Percentiles rank a stretch among this genome's conserved stretches.
These are phyloP conservation scores for Parnassius orleans DNA, from an alignment of 2,888 invertebrate genomes.

Conservation along the genomic window DNA sequence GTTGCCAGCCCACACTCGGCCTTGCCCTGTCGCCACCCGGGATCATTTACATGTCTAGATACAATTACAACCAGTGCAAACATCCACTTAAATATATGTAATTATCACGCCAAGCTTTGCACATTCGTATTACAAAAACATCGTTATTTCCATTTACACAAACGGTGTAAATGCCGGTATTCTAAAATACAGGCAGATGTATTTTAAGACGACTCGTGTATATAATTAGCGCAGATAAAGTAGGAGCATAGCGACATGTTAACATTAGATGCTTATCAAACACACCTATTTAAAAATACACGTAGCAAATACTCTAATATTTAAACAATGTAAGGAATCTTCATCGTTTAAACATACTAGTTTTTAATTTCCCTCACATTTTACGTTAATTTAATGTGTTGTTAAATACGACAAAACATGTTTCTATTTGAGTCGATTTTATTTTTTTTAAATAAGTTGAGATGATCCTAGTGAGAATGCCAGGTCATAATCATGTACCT, in stretches of 20 bases:
- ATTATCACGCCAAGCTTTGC: constrained; percentile 9
- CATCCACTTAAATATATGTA: constrained; percentile 4
- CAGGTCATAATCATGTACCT: too few relatives aligned
- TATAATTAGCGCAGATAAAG: constrained; percentile 18
- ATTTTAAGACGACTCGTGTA: constrained; percentile 21
- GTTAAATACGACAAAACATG: constrained; percentile 18
- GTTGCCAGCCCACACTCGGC: constrained; percentile 59
- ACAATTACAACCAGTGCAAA: constrained; percentile 48
- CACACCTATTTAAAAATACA: constrained; percentile 1
- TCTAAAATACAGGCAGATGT: constrained; percentile 16
- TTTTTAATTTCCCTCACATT: background rate
- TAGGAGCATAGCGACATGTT: constrained; percentile 14
- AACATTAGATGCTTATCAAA: constrained; percentile 11
- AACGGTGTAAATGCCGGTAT: constrained; percentile 12
- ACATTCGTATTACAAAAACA: constrained; percentile 6
- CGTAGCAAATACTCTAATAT: background rate
- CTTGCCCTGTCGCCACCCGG: constrained; percentile 60
- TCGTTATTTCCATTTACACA: constrained; percentile 2
- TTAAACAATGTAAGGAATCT: background rate
- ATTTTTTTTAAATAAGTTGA: background rate
- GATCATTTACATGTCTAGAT: constrained; percentile 70
- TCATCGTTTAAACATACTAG: background rate
- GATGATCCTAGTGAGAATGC: too few relatives aligned
- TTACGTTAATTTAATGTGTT: background rate
- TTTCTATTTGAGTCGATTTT: constrained; percentile 23